phyloP scores from a whole-genome alignment of 1,140 invertebrate genomes.

The Drosophila funebris region DNA sequence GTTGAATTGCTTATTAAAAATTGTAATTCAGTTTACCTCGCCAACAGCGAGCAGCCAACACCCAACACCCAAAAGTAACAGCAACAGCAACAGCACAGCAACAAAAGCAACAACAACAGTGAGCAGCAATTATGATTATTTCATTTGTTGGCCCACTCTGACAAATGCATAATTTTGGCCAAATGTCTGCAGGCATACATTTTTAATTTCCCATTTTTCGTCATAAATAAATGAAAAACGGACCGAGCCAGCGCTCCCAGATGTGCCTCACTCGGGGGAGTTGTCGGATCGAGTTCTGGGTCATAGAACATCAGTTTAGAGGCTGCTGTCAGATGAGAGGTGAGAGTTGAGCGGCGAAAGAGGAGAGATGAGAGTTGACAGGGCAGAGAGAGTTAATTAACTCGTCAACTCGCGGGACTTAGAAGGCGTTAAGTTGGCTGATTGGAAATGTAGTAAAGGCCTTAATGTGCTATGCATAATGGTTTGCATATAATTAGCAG shows the following conservation, averaged over 20 bases:
- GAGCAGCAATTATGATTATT: slow-evolving; percentile 62
- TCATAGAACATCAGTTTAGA: not conserved
- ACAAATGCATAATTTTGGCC: slow-evolving; percentile 34
- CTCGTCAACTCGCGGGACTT: slow-evolving; percentile 55
- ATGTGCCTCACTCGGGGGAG: not conserved
- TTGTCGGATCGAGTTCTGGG: not conserved
- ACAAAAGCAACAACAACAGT: not conserved
- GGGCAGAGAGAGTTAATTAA: slow-evolving; percentile 54
- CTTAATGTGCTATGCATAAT: slow-evolving; percentile 71
- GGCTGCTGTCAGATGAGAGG: not conserved
- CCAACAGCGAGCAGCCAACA: slow-evolving; percentile 28
- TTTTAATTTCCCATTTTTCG: slow-evolving; percentile 74
- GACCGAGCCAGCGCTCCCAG: not conserved
- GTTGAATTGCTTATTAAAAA: slow-evolving; percentile 54
- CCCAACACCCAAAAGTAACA: slow-evolving; percentile 4
- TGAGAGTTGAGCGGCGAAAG: not conserved
- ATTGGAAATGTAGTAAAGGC: slow-evolving; percentile 68
- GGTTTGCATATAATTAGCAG: slow-evolving; percentile 67
- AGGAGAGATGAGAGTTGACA: not conserved
- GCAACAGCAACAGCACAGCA: slow-evolving; percentile 13
- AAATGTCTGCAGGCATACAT: slow-evolving; percentile 62
- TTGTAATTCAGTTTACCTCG: slow-evolving; percentile 56
- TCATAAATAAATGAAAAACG: slow-evolving; percentile 66
- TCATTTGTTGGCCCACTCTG: slow-evolving; percentile 30
- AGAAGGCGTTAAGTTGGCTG: slow-evolving; percentile 44